Evolutionary conservation across 2,113 vertebrate species (phyloP).

Genomic region (Oryzias javanicus): DNA sequence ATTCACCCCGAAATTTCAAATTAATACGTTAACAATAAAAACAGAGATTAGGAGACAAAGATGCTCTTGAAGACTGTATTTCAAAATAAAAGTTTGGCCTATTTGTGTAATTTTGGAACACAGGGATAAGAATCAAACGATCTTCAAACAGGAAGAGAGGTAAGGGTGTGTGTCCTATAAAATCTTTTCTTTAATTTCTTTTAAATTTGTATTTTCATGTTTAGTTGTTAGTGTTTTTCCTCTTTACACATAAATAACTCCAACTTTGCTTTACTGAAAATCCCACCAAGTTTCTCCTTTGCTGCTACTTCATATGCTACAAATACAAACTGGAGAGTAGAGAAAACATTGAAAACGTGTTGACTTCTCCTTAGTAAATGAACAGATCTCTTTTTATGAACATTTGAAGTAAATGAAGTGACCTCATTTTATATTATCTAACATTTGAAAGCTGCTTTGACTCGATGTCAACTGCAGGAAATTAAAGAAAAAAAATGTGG

Average conservation of each 20-base stretch:
- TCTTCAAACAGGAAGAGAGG: slow-evolving; percentile 33
- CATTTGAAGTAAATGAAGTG: slow-evolving; percentile 23
- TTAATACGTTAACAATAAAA: not conserved
- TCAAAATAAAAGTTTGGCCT: slow-evolving; percentile 23
- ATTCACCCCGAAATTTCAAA: slow-evolving; percentile 15
- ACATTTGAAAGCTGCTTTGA: no score
- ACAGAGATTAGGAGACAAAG: slow-evolving; percentile 12
- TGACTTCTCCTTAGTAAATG: not conserved
- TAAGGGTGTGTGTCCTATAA: slow-evolving; percentile 16
- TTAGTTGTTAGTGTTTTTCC: not conserved
- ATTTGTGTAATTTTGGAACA: slow-evolving; percentile 16
- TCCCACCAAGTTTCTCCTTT: not conserved
- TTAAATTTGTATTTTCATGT: not conserved
- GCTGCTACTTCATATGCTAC: slow-evolving; percentile 9
- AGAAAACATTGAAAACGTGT: not conserved
- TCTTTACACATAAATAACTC: not conserved
- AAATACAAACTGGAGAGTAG: slow-evolving; percentile 2
- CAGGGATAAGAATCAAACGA: slow-evolving; percentile 18
- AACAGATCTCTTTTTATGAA: slow-evolving; percentile 12
- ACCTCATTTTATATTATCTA: slow-evolving; percentile 1
- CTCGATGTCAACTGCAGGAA: not conserved
- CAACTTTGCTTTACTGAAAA: slow-evolving; percentile 1
- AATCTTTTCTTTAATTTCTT: slow-evolving; percentile 16
- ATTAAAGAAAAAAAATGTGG: not conserved
- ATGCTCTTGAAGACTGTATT: slow-evolving; percentile 7